A percentile compares a stretch with the other conserved stretches of the same genome.
These are phyloP conservation scores for Drosophila nigromelanica DNA, from an alignment of 1,140 invertebrate genomes.

Conservation along the genomic window DNA sequence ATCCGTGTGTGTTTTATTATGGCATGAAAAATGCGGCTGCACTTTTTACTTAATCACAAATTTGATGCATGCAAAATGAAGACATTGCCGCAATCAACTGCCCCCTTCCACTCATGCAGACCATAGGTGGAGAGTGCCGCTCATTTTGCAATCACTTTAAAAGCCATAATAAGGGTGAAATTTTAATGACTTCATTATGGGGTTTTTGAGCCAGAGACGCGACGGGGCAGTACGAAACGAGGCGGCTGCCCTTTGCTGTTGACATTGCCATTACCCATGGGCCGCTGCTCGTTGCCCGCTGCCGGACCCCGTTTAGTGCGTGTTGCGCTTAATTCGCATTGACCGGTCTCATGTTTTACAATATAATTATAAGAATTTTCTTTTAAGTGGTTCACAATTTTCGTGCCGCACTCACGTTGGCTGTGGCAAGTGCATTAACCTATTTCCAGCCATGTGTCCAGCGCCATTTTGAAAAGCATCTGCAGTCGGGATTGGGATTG, in stretches of 20 bases:
- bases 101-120: neutral
- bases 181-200: conserved; percentile 81
- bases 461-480: conserved; percentile 48
- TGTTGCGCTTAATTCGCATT: conserved; percentile 60
- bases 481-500: conserved; percentile 13
- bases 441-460: conserved; percentile 40
- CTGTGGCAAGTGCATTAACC: conserved; percentile 49
- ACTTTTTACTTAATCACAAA: conserved; percentile 80
- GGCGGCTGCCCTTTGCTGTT: conserved; percentile 48
- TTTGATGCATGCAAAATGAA: conserved; percentile 78
- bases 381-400: conserved; percentile 46
- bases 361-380: conserved; percentile 59
- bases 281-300: conserved; percentile 10
- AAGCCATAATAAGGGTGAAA: conserved; percentile 83
- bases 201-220: conserved; percentile 4
- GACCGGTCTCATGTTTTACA: conserved; percentile 49
- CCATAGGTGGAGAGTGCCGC: conserved; percentile 37
- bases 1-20: conserved; percentile 49
- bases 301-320: conserved; percentile 52
- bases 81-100: conserved; percentile 57
- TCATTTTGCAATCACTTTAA: conserved; percentile 82
- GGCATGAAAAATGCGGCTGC: conserved; percentile 68
- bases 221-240: neutral
- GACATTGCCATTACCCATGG: conserved; percentile 61
- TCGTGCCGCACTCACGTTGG: neutral